Conservation (phyloP, 1,140 invertebrate genomes). For the Eriosoma lanigerum region DNA sequence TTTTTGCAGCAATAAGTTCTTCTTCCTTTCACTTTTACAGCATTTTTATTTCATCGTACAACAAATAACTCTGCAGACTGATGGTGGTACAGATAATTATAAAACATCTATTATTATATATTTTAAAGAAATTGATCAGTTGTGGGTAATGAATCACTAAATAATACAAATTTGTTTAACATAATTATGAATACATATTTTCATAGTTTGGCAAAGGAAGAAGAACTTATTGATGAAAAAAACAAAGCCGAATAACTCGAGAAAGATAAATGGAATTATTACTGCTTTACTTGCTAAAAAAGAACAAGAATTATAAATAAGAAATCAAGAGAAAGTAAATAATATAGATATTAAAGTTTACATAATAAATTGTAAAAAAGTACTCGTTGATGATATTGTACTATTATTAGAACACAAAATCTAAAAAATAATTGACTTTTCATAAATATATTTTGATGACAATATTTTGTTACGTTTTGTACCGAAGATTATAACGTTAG, state of each 20-base stretch:
- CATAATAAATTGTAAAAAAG: too few species aligned
- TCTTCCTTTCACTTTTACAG: slow-evolving; percentile 86
- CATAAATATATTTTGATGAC: too few species aligned
- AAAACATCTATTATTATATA: slow-evolving; percentile 84
- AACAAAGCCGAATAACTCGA: slow-evolving; percentile 85
- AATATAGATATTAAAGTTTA: too few species aligned
- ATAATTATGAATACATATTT: not conserved
- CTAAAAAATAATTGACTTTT: too few species aligned
- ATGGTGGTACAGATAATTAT: slow-evolving; percentile 77
- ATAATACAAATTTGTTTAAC: not conserved
- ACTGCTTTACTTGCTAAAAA: slow-evolving; percentile 83
- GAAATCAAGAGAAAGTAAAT: slow-evolving; percentile 79
- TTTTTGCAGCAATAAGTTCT: slow-evolving; percentile 82
- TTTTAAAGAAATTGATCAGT: slow-evolving; percentile 85
- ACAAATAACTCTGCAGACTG: slow-evolving; percentile 87
- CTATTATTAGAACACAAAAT: too few species aligned
- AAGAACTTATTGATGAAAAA: slow-evolving; percentile 83
- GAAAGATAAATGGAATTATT: slow-evolving; percentile 84
- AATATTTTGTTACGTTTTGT: too few species aligned
- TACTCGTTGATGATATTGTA: too few species aligned
- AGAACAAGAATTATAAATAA: slow-evolving; percentile 87
- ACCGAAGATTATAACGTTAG: too few species aligned
- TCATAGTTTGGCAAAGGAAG: slow-evolving; percentile 81
- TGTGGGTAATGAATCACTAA: slow-evolving; percentile 60
- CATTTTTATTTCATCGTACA: slow-evolving; percentile 93